phyloP scores from a whole-genome alignment of 2,797 vertebrate genomes.

The Ptychobarbus kaznakovi region DNA sequence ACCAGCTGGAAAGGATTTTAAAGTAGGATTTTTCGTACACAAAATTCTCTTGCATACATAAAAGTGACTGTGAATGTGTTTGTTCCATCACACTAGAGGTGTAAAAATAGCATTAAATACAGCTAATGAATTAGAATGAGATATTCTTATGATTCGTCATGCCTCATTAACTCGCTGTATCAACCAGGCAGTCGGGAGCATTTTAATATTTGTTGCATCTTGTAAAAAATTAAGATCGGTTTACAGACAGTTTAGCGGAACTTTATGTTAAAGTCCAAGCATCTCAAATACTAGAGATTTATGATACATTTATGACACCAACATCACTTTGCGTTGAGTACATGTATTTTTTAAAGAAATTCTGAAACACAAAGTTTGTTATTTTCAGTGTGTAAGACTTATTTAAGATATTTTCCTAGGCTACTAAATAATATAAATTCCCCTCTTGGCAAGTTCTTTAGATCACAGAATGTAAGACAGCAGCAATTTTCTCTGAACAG shows the following conservation, averaged over 20 bases:
- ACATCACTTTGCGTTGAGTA: background rate
- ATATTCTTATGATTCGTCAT: conserved; percentile 45
- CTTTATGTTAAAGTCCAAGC: background rate
- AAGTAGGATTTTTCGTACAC: background rate
- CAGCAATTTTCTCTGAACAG: conserved; percentile 41
- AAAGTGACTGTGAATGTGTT: conserved; percentile 17
- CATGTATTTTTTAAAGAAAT: background rate
- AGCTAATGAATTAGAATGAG: conserved; percentile 58
- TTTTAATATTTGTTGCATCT: conserved; percentile 58
- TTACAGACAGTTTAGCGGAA: conserved; percentile 37
- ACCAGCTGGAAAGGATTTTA: background rate
- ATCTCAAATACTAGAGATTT: background rate
- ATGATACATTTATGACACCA: background rate
- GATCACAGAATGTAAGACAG: conserved; percentile 36
- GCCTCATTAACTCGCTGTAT: conserved; percentile 59
- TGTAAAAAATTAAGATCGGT: conserved; percentile 48
- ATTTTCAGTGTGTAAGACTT: conserved; percentile 7
- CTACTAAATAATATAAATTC: conserved; percentile 42
- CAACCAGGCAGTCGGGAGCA: conserved; percentile 41
- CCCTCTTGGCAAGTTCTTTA: conserved; percentile 36
- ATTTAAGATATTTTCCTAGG: conserved; percentile 21
- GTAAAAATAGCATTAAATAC: conserved; percentile 58
- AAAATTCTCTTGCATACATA: background rate
- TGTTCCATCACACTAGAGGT: conserved; percentile 43
- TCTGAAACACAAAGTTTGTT: background rate